Percentiles rank a stretch among this genome's conserved stretches.
Evolutionary conservation across 2,888 invertebrate species (phyloP).

Genomic region (Diadegma fenestrale): DNA sequence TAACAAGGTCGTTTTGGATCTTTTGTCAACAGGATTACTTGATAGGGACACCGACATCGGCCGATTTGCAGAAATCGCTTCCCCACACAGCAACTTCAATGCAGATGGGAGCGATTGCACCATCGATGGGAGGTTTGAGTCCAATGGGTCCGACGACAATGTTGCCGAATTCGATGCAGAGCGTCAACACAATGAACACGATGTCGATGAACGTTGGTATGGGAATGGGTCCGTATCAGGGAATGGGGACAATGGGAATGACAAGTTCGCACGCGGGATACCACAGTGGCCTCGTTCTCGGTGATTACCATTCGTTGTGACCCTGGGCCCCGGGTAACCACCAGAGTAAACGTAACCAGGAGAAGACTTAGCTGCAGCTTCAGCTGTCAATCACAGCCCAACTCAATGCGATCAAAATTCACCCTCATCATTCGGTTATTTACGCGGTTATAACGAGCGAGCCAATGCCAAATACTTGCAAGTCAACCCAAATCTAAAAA

Average conservation of each 20-base stretch:
- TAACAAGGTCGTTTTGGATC: slow-evolving; percentile 12
- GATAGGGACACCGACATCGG: slow-evolving; percentile 81
- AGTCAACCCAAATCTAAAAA: neutral
- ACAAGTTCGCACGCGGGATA: slow-evolving; percentile 81
- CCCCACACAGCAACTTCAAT: slow-evolving; percentile 84
- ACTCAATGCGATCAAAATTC: no score
- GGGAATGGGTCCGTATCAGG: slow-evolving; percentile 83
- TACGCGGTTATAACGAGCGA: slow-evolving; percentile 16
- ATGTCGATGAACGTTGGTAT: slow-evolving; percentile 84
- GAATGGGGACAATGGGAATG: slow-evolving; percentile 84
- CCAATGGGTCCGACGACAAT: slow-evolving; percentile 83
- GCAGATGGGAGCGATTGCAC: slow-evolving; percentile 84
- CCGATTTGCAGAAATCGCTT: slow-evolving; percentile 82
- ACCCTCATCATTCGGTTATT: neutral
- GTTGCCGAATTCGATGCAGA: slow-evolving; percentile 83
- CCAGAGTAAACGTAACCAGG: slow-evolving; percentile 81
- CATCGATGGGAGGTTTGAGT: slow-evolving; percentile 82
- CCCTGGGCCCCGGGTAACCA: slow-evolving; percentile 82
- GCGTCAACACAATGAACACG: slow-evolving; percentile 83
- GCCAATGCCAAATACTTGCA: slow-evolving; percentile 53
- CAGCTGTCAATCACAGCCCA: neutral
- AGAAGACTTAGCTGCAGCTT: slow-evolving; percentile 78
- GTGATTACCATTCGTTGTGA: slow-evolving; percentile 84
- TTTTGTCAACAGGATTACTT: slow-evolving; percentile 80
- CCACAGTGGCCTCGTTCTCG: slow-evolving; percentile 83